Evolutionary conservation across 2,113 vertebrate genomes (phyloP), one percentile per base, ranked within the genome.

Genomic region (Aspiorhynchus laticeps): DNA sequence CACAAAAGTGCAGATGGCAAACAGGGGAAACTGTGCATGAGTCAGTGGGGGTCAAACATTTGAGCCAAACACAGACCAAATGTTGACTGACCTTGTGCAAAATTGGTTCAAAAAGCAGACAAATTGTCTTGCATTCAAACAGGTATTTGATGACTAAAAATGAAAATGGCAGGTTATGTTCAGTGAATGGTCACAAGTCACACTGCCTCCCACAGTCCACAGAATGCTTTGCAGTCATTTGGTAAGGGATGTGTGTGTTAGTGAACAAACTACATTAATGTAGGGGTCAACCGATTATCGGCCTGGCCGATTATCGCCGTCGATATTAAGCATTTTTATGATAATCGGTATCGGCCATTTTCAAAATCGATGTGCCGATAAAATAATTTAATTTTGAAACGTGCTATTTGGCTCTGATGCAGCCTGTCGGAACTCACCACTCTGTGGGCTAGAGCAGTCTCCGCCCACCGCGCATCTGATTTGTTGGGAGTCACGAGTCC

Each of bases 71-170:
- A 78, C 56, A 82, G 7, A 41, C 12, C 38, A 82, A 67, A 67
- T 82, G 61, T 82, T 82, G 59, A 46, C 80, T 46, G 41, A 67
- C 59, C 59, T 67, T 63, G 79, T 31, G 7, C 26, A 46, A 67
- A 80, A 82, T n/a, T n/a, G 78, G 24, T 61, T 61, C 33, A 80
- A 33, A n/a, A 67, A 82, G 15, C n/a, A 67, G 61, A 65, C 59
- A 63, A 63, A 63, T 31, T 24, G 19, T 53, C 28, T 51, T n/a
- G 38, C 48, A 79, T 28, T 76, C 48, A 79, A 56, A 51, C 26
- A 31, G 75, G n/a, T 31, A 51, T 77, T 19, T 77, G 24, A 51
- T 31, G 26, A 31, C 24, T 51, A 51, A 77, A 77, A 15, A 48
- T 51, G 0, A 6, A 46, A 31, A 46, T 31, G 43, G 24, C 2